Conservation (phyloP, 2,888 invertebrate species). For the Marasmarcha lunaedactyla region DNA sequence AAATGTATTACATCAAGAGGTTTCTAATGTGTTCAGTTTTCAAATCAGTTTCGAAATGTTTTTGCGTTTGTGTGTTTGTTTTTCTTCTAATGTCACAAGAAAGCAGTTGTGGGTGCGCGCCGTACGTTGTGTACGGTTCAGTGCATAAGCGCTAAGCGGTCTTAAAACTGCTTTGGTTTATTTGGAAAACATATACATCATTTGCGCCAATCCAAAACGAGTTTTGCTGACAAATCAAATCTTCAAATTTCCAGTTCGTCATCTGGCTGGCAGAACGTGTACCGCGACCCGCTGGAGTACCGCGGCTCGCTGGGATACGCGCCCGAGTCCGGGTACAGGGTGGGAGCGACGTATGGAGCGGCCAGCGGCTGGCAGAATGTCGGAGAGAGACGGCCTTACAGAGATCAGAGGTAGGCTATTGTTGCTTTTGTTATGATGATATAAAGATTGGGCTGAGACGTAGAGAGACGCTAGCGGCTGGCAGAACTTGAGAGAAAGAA, state of each 20-base stretch:
- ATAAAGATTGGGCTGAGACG: slow-evolving; percentile 12
- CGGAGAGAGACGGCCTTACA: slow-evolving; percentile 49
- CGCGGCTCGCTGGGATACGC: slow-evolving; percentile 21
- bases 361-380: slow-evolving; percentile 52
- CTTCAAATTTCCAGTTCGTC: slow-evolving; percentile 33
- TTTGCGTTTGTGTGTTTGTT: no score
- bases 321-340: slow-evolving; percentile 10
- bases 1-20: no score
- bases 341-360: slow-evolving; percentile 21
- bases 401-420: slow-evolving; percentile 52
- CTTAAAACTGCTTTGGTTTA: no score
- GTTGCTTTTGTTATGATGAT: slow-evolving; percentile 2
- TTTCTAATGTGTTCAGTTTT: no score
- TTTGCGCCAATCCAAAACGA: no score
- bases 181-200: no score
- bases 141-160: no score
- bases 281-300: slow-evolving; percentile 24
- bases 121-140: no score
- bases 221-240: no score
- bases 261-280: slow-evolving; percentile 37
- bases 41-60: no score
- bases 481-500: slow-evolving; percentile 47
- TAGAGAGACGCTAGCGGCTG: slow-evolving; percentile 40
- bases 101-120: no score
- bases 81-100: no score